Evolutionary conservation across 2,888 invertebrate genomes (phyloP).

Genomic region (Lasioglossum zephyrum): DNA sequence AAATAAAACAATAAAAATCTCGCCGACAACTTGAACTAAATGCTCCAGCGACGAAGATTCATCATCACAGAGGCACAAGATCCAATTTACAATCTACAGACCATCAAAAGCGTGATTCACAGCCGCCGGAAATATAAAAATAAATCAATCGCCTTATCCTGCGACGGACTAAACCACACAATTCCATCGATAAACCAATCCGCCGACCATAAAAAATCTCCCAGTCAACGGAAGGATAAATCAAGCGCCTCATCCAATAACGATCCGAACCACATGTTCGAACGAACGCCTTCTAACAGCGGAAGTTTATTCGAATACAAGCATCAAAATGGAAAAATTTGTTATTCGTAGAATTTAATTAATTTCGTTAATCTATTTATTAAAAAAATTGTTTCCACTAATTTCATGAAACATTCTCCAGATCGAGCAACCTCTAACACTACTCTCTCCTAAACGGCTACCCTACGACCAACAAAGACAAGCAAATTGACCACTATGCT

Average conservation of each 20-base stretch:
- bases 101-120: neutral
- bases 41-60: neutral
- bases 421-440: neutral
- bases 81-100: neutral
- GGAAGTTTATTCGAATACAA: neutral
- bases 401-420: neutral
- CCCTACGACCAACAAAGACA: neutral
- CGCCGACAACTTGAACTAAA: neutral
- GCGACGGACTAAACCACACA: neutral
- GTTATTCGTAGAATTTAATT: neutral
- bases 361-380: neutral
- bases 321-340: neutral
- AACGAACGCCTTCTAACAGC: neutral
- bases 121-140: neutral
- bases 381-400: neutral
- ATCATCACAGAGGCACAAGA: neutral
- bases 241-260: neutral
- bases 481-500: neutral
- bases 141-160: constrained; percentile 6
- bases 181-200: neutral
- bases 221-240: neutral
- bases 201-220: neutral
- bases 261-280: neutral
- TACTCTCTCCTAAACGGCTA: neutral
- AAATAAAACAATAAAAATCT: neutral